Evolutionary conservation across 1,140 invertebrate species (phyloP), one percentile per base, ranked within the genome.

Genomic region (Drosophila nikananu): DNA sequence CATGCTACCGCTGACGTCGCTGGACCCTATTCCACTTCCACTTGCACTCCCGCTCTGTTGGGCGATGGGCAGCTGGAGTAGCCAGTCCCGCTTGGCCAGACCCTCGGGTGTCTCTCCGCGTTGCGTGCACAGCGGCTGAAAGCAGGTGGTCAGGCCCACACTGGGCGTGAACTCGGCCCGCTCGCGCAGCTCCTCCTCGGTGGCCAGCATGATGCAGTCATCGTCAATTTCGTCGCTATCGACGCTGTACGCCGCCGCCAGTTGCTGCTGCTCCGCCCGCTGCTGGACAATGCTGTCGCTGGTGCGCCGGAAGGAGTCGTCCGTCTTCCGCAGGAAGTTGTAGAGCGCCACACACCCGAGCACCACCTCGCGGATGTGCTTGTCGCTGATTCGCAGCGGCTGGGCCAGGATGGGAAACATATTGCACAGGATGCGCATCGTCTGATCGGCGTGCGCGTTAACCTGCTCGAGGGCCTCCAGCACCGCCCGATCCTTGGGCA

Each of bases 261-360:
- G 48, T 19, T 91, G 81, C 19, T 76, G 80, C 21, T 90, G 84
- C 30, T 90, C 86, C 13, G 72, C 30, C 7, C 68, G 65, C 23
- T 90, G 86, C 39, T 90, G 82, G 41, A 90, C 82, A 42, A 92
- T 92, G 75, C 81, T 86, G 44, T 92, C 87, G 52, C 91, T 90
- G 61, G 80, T 86, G 46, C 86, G 83, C 13, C 81, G 86, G 41
- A 92, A 92, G 13, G 82, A 81, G 32, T 77, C 79, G 51, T 92
- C 89, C 19, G 91, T 92, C 66, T 91, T 92, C n/a, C 91, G 83
- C 76, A 92, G 80, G 70, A 92, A 92, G 65, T 92, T 92, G 52
- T 92, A 92, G 3, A 92, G 62, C 13, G 91, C 86, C 70, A 92
- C 80, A 55, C 91, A 92, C 48, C 91, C 91, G 9, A 92, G 74